Base-by-base conservation (phyloP, 2,797 vertebrate genomes). In the Oreochromis grahami region DNA sequence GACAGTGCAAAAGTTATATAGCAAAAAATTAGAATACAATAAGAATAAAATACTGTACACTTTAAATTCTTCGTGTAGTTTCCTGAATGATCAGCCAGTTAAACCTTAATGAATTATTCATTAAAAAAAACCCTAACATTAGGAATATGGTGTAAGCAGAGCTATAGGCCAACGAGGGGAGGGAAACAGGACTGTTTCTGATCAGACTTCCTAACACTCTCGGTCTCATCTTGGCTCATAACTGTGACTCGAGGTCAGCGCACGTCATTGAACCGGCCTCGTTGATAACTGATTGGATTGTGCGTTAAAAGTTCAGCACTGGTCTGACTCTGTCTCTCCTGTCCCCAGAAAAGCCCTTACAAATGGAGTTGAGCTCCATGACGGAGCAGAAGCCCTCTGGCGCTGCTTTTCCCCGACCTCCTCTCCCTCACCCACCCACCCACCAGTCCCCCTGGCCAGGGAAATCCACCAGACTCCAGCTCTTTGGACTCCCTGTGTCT, bases 331-430 rank as follows among this genome's bases (percentile, higher is more conserved):
- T 84, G 83, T 87, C 70, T 86, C 26, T 80, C 79, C 86, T 76
- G 87, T 84, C 86, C 82, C 14, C 38, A 83, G 86, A 89, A 93
- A 93, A 94, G 91, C 91, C 90, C 88, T 91, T 88, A 91, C 91
- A 95, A 94, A 94, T 94, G 88, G 84, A 90, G 89, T 90, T 93
- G 94, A 95, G 93, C 94, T 93, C 94, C 94, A 94, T 95, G 93
- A 94, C 93, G 80, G 90, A 86, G 86, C 89, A 90, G 87, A 90
- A 93, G 91, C 90, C 92, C 91, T 92, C 89, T 88, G 87, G 88
- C 86, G 84, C 86, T 94, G 93, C 43, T 94, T 91, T 92, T 91
- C 92, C 94, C 93, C 88, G 19, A 77, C 87, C 81, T 60, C 80
- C 86, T 52, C 29, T 60, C 56, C 56, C 34, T 60, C 56, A 60